Base-by-base conservation (phyloP, 2,113 vertebrate species). In the Rhea americana region DNA sequence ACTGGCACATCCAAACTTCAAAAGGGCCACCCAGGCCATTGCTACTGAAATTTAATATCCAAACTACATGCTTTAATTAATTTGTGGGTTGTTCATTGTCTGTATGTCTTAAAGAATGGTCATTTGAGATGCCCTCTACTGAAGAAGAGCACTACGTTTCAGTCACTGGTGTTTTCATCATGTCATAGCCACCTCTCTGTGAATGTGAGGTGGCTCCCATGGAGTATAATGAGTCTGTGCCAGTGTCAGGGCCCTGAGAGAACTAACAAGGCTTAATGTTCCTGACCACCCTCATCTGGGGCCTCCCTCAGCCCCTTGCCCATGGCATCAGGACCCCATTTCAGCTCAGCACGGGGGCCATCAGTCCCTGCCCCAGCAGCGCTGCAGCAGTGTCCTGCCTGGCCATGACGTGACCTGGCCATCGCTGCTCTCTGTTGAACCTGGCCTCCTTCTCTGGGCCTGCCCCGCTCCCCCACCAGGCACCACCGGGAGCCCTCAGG, bases 1-100 rank as follows among this genome's bases (percentile, higher is more conserved):
- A 78, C 47, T 2, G 2, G 91, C 83, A 82, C 73, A 84, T 3
- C 0, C 32, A 22, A 50, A 30, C 81, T 89, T 93, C 83, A 82
- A 80, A 82, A 87, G 90, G 45, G 70, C 58, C 84, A 70, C 51
- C 37, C 16, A 50, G n/a, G 5, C 56, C 90, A 66, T 25, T 65
- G 62, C 80, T 39, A 76, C 74, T 50, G 58, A 88, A 94, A 94
- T 62, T 41, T 67, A 82, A 43, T 77, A 73, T 79, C 32, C 30
- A 47, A 55, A 39, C 58, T 30, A 76, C 16, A 37, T 30, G 26
- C 18, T 61, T n/a, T 70, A 50, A 63, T 59, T 41, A 21, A 28
- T 59, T 51, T 7, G 19, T 48, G 26, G 15, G 28, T 17, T 66
- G 13, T 20, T 59, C 68, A 35, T 4, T 65, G 51, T 45, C 5